phyloP scores from a whole-genome alignment of 2,113 vertebrate species.

The Empidonax alnorum region DNA sequence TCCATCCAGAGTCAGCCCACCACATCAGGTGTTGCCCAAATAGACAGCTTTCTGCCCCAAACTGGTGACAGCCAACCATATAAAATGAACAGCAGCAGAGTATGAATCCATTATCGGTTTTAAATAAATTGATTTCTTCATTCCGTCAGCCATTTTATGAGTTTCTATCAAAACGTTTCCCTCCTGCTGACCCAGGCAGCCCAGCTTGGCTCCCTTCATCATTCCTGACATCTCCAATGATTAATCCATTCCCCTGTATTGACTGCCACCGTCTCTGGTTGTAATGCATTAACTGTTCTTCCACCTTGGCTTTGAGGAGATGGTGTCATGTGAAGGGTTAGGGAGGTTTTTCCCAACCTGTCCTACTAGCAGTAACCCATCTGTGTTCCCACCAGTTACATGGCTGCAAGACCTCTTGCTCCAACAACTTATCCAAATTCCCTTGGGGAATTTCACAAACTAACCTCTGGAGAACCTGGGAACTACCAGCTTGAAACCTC shows the following conservation, averaged over 20 bases:
- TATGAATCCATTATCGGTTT: not conserved
- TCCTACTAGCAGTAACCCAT: not conserved
- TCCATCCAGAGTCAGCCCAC: not conserved
- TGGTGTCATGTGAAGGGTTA: rapidly evolving
- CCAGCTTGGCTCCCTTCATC: not conserved
- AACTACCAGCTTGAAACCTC: not conserved
- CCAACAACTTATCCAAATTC: no score
- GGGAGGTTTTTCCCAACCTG: not conserved
- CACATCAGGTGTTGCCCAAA: not conserved
- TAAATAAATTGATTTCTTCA: not conserved
- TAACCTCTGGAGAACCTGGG: not conserved
- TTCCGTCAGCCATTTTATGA: not conserved
- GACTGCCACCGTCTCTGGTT: not conserved
- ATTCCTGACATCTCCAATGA: not conserved
- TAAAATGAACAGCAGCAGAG: not conserved
- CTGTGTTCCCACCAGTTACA: not conserved
- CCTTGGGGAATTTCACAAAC: no score
- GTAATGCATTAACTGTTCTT: not conserved
- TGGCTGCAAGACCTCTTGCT: not conserved
- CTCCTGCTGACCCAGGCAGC: not conserved
- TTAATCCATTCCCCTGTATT: not conserved
- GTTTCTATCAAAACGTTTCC: not conserved
- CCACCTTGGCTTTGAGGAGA: not conserved
- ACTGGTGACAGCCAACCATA: not conserved
- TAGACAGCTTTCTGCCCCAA: not conserved